A percentile compares a stretch with the other conserved stretches of the same genome.
phyloP scores from a whole-genome alignment of 2,888 invertebrate species.

The Stenolophus ochropezus region DNA sequence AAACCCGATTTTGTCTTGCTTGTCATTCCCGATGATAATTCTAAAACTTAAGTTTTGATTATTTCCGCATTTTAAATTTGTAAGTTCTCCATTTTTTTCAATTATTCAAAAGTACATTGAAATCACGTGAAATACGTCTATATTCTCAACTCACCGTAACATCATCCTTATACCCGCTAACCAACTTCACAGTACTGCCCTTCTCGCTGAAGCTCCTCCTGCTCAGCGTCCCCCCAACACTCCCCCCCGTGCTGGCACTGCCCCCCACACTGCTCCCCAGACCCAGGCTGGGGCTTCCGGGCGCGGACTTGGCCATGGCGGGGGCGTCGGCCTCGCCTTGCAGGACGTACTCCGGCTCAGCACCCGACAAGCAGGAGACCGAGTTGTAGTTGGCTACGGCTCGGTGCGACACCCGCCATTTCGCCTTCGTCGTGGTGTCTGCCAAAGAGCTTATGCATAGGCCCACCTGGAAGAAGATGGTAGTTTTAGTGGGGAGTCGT shows the following conservation, averaged over 20 bases:
- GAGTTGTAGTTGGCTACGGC: constrained; percentile 18
- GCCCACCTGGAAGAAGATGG: not conserved
- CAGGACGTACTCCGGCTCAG: not conserved
- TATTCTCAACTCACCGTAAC: not conserved
- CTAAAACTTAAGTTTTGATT: too few relatives aligned
- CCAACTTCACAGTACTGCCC: not conserved
- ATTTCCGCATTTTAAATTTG: too few relatives aligned
- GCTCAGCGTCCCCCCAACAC: not conserved
- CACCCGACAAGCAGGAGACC: not conserved
- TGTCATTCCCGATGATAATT: too few relatives aligned
- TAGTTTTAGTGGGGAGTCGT: too few relatives aligned
- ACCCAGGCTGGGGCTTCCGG: not conserved
- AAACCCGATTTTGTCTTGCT: too few relatives aligned
- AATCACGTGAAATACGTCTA: too few relatives aligned
- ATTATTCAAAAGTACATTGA: too few relatives aligned
- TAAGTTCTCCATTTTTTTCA: too few relatives aligned
- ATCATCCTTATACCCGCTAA: not conserved
- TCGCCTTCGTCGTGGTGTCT: not conserved
- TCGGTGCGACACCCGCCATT: constrained; percentile 6
- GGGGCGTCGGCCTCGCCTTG: not conserved
- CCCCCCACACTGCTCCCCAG: not conserved
- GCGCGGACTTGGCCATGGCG: not conserved
- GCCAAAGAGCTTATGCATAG: not conserved
- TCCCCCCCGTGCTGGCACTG: not conserved
- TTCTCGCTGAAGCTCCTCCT: not conserved